Percentiles rank a stretch among this genome's conserved stretches.
These are phyloP conservation scores for Papilio xuthus DNA, from an alignment of 1,140 invertebrate species.

Conservation along the genomic window DNA sequence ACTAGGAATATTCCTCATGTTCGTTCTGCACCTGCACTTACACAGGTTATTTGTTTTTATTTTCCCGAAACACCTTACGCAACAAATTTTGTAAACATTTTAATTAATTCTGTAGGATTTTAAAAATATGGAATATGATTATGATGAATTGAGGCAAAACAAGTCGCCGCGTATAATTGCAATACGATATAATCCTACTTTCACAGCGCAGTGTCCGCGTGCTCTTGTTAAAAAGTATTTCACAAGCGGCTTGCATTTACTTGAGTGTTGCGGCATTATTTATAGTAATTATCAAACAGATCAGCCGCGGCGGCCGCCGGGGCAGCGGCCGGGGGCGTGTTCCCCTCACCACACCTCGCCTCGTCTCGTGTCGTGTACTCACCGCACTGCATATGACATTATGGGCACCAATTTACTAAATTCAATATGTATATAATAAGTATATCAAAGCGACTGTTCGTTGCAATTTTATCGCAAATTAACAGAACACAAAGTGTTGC, in stretches of 20 bases:
- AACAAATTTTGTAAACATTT: too few relatives aligned
- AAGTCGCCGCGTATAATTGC: neutral
- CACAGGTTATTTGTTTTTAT: too few relatives aligned
- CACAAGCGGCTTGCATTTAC: neutral
- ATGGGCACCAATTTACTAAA: neutral
- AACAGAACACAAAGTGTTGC: neutral
- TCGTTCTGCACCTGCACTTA: too few relatives aligned
- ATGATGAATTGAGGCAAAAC: neutral
- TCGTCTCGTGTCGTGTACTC: neutral
- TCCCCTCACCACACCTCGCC: neutral
- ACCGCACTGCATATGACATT: neutral
- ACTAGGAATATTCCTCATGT: too few relatives aligned
- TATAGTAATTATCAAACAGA: neutral
- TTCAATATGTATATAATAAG: neutral
- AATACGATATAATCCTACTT: conserved; percentile 11
- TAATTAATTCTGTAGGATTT: too few relatives aligned
- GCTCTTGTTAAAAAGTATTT: conserved; percentile 16
- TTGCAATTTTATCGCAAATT: neutral
- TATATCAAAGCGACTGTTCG: neutral
- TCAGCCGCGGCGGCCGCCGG: neutral
- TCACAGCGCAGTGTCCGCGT: neutral
- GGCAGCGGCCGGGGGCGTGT: neutral
- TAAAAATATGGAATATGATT: neutral
- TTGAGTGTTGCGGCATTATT: neutral
- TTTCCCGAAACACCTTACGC: too few relatives aligned